These are phyloP conservation scores for Momotus momota DNA, from an alignment of 2,797 vertebrate species.

Conservation along the genomic window DNA sequence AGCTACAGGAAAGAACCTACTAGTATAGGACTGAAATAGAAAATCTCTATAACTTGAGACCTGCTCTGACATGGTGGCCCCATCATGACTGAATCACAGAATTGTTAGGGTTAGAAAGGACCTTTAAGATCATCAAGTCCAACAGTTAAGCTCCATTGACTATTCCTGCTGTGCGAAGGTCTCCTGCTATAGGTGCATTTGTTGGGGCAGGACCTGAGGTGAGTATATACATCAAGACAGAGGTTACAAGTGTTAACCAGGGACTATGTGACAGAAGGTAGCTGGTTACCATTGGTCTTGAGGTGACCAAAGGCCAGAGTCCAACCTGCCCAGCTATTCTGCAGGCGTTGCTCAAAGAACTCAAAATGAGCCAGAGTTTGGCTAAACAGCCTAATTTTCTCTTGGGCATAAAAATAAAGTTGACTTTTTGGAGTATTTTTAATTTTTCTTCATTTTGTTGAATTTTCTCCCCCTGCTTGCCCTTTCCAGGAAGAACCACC, in stretches of 20 bases:
- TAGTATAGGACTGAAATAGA: rapidly evolving
- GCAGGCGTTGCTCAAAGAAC: neutral
- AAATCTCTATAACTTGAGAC: neutral
- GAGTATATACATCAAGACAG: neutral
- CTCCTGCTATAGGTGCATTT: neutral
- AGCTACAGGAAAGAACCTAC: neutral
- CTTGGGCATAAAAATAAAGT: neutral
- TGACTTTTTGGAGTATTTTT: neutral
- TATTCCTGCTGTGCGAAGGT: neutral
- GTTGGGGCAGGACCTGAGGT: neutral
- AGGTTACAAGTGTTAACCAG: neutral
- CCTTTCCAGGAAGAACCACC: neutral
- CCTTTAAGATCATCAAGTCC: too few species aligned
- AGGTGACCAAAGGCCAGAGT: neutral
- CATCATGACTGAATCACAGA: too few species aligned
- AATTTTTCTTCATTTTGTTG: neutral
- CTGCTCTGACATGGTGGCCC: neutral
- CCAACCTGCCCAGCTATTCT: neutral
- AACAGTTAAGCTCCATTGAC: too few species aligned
- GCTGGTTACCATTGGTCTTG: neutral
- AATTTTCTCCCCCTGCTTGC: neutral
- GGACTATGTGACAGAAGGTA: neutral
- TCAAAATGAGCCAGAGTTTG: neutral
- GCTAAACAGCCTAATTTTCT: neutral
- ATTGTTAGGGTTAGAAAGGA: too few species aligned